These are phyloP conservation scores for Dasyurus viverrinus DNA, from an alignment of 2,113 vertebrate genomes.

Conservation along the genomic window DNA sequence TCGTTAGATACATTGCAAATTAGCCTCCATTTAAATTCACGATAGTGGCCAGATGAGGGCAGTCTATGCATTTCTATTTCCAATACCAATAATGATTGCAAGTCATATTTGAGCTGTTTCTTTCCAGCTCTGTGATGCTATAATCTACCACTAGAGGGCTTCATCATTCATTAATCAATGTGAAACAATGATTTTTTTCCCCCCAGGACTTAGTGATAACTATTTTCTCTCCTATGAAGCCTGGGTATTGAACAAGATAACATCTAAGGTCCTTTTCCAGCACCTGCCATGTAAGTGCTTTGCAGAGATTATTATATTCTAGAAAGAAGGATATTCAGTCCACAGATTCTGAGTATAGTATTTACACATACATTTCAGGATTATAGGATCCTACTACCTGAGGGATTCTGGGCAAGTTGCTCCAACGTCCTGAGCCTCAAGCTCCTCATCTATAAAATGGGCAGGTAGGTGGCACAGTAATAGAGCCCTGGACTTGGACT, in stretches of 20 bases:
- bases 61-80: neutral
- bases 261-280: neutral
- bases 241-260: neutral
- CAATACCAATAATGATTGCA: neutral
- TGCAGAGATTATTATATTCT: neutral
- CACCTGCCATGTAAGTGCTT: neutral
- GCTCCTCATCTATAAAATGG: neutral
- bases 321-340: neutral
- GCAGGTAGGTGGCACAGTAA: neutral
- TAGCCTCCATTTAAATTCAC: neutral
- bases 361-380: neutral
- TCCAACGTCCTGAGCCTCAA: neutral
- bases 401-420: neutral
- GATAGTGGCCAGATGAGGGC: neutral
- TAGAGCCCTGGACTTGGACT: neutral
- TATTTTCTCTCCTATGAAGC: neutral
- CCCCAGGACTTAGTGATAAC: neutral
- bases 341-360: neutral
- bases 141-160: neutral
- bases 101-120: neutral
- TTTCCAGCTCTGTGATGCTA: neutral
- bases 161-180: neutral
- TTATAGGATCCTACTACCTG: neutral
- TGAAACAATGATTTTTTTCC: neutral
- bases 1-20: neutral